A percentile compares a stretch with the other conserved stretches of the same genome.
phyloP scores from a whole-genome alignment of 2,113 vertebrate species.

The Hemibagrus wyckioides region DNA sequence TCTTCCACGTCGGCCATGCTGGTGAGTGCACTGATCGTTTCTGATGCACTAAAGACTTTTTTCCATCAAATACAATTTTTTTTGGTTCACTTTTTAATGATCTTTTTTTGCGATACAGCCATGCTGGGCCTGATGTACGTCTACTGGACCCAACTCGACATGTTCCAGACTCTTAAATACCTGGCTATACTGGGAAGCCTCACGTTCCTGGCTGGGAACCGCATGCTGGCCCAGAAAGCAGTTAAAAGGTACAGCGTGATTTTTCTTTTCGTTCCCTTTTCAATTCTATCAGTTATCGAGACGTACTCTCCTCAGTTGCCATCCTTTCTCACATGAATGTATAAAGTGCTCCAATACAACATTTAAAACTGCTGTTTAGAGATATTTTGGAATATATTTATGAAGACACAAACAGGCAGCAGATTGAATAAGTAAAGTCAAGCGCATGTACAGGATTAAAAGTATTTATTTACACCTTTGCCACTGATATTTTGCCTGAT shows the following conservation, averaged over 20 bases:
- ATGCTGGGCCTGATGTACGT: slow-evolving; percentile 97
- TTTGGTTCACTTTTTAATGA: background rate
- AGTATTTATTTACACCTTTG: too few species aligned
- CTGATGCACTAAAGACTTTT: background rate
- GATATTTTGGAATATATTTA: background rate
- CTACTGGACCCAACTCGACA: slow-evolving; percentile 98
- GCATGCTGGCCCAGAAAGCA: slow-evolving; percentile 98
- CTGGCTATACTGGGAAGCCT: slow-evolving; percentile 90
- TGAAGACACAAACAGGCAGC: background rate
- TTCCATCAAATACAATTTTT: background rate
- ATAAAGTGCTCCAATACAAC: background rate
- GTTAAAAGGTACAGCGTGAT: slow-evolving; percentile 84
- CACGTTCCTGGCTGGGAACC: slow-evolving; percentile 97
- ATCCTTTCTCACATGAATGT: too few species aligned
- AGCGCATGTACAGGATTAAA: background rate
- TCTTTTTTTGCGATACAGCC: slow-evolving; percentile 70
- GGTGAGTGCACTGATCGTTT: slow-evolving; percentile 75
- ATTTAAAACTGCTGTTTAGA: background rate
- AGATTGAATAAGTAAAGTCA: background rate
- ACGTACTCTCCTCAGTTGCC: too few species aligned
- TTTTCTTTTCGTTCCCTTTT: background rate
- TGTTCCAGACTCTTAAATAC: slow-evolving; percentile 99
- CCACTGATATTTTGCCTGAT: too few species aligned
- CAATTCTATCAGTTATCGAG: background rate
- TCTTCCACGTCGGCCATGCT: slow-evolving; percentile 96